Percentiles rank a stretch among this genome's conserved stretches.
These are phyloP conservation scores for Aptenodytes patagonicus DNA, from an alignment of 2,113 vertebrate genomes.

Conservation along the genomic window DNA sequence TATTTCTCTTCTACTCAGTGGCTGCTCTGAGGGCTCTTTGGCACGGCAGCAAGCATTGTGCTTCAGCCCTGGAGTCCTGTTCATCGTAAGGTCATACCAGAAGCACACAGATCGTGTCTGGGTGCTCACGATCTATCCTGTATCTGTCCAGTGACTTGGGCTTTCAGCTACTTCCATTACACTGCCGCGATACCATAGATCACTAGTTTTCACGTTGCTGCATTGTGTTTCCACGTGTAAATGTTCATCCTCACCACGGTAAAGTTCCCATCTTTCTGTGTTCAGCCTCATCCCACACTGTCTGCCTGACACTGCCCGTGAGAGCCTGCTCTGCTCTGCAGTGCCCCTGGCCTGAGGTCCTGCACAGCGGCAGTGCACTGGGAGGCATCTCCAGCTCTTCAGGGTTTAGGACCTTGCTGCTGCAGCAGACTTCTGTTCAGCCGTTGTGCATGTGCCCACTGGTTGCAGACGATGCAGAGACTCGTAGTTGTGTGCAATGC, in stretches of 20 bases:
- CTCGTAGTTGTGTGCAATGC: background rate
- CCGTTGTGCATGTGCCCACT: rapidly evolving
- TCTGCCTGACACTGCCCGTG: background rate
- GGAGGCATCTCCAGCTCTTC: background rate
- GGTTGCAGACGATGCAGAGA: background rate
- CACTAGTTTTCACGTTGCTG: background rate
- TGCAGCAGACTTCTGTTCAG: background rate
- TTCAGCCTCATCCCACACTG: background rate
- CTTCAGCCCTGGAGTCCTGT: background rate
- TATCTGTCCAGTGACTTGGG: too few relatives aligned
- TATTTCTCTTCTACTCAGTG: background rate
- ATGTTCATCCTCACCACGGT: too few relatives aligned
- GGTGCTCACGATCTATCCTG: background rate
- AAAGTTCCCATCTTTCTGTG: rapidly evolving
- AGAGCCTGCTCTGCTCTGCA: background rate
- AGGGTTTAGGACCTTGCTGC: background rate
- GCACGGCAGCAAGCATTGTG: background rate
- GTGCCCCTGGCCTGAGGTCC: background rate
- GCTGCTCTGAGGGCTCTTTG: background rate
- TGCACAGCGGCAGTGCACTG: rapidly evolving
- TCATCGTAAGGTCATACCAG: rapidly evolving
- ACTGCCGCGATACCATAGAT: rapidly evolving
- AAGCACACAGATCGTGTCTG: background rate
- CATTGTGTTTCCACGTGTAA: background rate
- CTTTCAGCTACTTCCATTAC: background rate